These are phyloP conservation scores for Mimas tiliae DNA, from an alignment of 2,888 invertebrate genomes.

Conservation along the genomic window DNA sequence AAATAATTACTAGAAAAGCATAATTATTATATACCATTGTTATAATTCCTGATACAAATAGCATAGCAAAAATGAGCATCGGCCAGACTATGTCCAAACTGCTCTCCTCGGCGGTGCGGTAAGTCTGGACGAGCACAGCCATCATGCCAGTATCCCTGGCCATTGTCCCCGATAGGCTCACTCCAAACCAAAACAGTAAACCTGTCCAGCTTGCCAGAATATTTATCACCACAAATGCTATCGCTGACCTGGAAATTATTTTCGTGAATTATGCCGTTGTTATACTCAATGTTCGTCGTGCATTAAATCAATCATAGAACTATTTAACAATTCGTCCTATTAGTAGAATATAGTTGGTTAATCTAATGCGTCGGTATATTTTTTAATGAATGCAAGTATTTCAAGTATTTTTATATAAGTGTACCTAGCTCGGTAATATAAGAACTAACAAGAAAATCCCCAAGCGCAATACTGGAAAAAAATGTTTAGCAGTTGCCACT, in stretches of 20 bases:
- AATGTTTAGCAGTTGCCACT: not conserved
- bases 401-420: too few relatives aligned
- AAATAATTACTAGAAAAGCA: too few relatives aligned
- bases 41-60: constrained; percentile 65
- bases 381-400: too few relatives aligned
- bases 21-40: constrained; percentile 65
- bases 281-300: not conserved
- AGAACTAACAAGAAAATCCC: too few relatives aligned
- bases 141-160: constrained; percentile 50
- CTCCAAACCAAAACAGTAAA: constrained; percentile 63
- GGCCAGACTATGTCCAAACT: constrained; percentile 55
- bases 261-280: not conserved
- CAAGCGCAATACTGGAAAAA: too few relatives aligned
- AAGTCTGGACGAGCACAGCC: constrained; percentile 60
- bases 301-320: too few relatives aligned
- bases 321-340: too few relatives aligned
- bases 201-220: constrained; percentile 60
- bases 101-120: constrained; percentile 49
- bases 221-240: constrained; percentile 54
- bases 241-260: constrained; percentile 57
- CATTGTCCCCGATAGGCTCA: constrained; percentile 43
- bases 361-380: too few relatives aligned
- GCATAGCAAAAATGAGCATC: constrained; percentile 51
- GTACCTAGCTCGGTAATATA: too few relatives aligned
- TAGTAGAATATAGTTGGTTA: too few relatives aligned